These are phyloP conservation scores for Halcyon badia DNA, from an alignment of 2,797 vertebrate species.

Conservation along the genomic window DNA sequence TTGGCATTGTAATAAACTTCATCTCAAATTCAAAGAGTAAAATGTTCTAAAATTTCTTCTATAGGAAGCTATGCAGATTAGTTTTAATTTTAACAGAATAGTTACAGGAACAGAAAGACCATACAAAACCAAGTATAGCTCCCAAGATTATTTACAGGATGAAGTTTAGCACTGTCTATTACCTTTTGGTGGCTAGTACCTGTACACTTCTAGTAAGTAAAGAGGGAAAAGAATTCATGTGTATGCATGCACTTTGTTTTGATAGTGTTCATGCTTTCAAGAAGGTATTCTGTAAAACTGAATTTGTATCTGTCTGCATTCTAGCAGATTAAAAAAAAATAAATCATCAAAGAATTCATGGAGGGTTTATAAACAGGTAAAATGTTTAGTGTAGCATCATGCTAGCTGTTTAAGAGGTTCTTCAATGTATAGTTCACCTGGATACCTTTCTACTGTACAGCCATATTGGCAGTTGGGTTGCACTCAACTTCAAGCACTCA, in stretches of 20 bases:
- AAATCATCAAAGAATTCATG: background rate
- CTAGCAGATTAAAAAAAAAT: background rate
- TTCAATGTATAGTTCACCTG: background rate
- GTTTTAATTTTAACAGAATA: background rate
- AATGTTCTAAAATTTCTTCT: background rate
- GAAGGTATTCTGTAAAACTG: background rate
- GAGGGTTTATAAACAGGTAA: background rate
- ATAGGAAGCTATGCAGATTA: background rate
- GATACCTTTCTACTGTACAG: background rate
- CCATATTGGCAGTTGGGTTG: rapidly evolving
- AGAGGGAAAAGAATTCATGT: background rate
- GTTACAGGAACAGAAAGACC: background rate
- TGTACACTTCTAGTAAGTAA: background rate
- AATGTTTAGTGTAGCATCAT: background rate
- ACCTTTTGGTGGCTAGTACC: background rate
- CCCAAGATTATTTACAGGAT: background rate
- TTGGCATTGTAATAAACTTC: background rate
- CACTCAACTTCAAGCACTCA: background rate
- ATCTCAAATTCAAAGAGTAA: background rate
- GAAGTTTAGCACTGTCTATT: background rate
- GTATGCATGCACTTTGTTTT: background rate
- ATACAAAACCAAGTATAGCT: background rate
- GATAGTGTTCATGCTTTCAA: background rate
- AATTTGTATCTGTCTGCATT: background rate
- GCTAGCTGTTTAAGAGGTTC: background rate